A percentile compares a stretch with the other conserved stretches of the same genome.
These are phyloP conservation scores for Paraescarpia echinospica DNA, from an alignment of 1,140 invertebrate species.

Conservation along the genomic window DNA sequence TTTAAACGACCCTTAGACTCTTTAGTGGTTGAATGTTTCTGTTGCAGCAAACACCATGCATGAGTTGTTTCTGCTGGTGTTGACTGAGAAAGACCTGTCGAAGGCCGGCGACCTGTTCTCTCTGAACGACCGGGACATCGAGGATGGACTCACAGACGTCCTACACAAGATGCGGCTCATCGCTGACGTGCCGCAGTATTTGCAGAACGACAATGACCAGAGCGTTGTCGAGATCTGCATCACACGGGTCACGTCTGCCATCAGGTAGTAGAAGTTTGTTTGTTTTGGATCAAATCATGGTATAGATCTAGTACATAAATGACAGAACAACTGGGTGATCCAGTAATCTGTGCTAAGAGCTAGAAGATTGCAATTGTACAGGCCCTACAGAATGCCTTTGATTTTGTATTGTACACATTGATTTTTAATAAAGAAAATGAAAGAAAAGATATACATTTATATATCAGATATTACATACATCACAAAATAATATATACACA, in stretches of 20 bases:
- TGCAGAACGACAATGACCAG: constrained; percentile 85
- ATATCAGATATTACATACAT: too few relatives aligned
- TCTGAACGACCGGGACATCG: constrained; percentile 80
- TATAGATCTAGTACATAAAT: not conserved
- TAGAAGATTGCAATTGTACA: constrained; percentile 42
- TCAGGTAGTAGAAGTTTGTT: constrained; percentile 61
- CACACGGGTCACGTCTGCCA: constrained; percentile 81
- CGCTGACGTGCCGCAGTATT: constrained; percentile 77
- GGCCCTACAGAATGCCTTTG: constrained; percentile 30
- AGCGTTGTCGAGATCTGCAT: constrained; percentile 92
- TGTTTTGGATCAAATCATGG: not conserved
- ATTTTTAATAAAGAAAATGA: too few relatives aligned
- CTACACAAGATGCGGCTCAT: constrained; percentile 77
- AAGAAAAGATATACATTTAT: too few relatives aligned
- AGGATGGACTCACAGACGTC: constrained; percentile 81
- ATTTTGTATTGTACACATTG: too few relatives aligned
- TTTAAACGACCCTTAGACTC: too few relatives aligned
- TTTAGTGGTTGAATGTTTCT: not conserved
- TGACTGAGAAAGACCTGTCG: constrained; percentile 82
- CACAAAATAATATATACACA: too few relatives aligned
- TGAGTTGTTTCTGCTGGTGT: constrained; percentile 82
- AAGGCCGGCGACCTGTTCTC: constrained; percentile 89
- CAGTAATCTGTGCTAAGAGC: constrained; percentile 35
- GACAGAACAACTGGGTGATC: constrained; percentile 18
- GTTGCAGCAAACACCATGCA: constrained; percentile 69